phyloP scores from a whole-genome alignment of 2,888 invertebrate species.

The Dasypogon diadema region DNA sequence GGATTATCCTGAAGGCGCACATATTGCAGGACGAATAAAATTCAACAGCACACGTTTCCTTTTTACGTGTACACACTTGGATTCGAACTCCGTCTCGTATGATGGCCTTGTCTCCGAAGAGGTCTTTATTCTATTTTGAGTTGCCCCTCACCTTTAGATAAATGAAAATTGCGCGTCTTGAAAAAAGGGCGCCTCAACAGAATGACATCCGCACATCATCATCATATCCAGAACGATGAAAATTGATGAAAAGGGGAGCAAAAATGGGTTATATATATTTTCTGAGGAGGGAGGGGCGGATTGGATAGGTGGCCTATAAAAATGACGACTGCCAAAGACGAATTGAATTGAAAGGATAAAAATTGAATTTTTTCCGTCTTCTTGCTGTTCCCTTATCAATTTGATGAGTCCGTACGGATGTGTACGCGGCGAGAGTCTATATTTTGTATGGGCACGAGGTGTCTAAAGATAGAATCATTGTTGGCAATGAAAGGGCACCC shows the following conservation, averaged over 20 bases:
- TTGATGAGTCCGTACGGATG: conserved; percentile 20
- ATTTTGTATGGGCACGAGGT: background rate
- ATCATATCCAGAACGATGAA: conserved; percentile 46
- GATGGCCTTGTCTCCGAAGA: conserved; percentile 6
- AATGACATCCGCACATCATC: conserved; percentile 45
- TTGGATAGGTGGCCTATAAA: conserved; percentile 48
- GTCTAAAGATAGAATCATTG: conserved; percentile 5
- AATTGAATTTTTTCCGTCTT: conserved; percentile 39
- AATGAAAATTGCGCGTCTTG: conserved; percentile 43
- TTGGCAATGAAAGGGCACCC: conserved; percentile 14
- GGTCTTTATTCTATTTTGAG: conserved; percentile 29
- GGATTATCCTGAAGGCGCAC: conserved; percentile 20
- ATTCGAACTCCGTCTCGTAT: background rate
- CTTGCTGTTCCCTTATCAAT: conserved; percentile 43
- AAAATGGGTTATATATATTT: conserved; percentile 37
- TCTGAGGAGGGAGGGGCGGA: conserved; percentile 23
- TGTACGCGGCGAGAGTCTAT: background rate
- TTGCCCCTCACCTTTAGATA: conserved; percentile 31
- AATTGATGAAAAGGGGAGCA: conserved; percentile 40
- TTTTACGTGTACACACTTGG: background rate
- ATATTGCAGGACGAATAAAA: conserved; percentile 22
- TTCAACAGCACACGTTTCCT: conserved; percentile 1
- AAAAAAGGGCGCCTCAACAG: conserved; percentile 2
- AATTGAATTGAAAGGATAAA: conserved; percentile 42
- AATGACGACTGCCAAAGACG: conserved; percentile 50